A percentile compares a stretch with the other conserved stretches of the same genome.
Evolutionary conservation across 92 coral and sea anemone species (phyloP).

Genomic region (Zoanthus solanderi): DNA sequence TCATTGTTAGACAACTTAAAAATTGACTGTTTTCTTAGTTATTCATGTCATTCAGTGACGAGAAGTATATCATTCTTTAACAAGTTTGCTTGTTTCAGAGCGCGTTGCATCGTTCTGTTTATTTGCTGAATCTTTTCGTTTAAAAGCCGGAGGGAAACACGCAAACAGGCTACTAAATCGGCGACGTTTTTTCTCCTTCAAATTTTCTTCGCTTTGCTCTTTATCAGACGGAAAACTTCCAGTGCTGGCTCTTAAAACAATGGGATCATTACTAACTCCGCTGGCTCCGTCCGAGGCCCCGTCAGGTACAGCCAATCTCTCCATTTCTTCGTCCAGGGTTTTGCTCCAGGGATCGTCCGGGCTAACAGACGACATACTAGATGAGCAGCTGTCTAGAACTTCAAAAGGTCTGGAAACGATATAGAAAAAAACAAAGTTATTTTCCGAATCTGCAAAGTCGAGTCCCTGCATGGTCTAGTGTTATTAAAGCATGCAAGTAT

Average conservation of each 20-base stretch:
- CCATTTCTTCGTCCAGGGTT: slow-evolving; percentile 36
- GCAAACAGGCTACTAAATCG: slow-evolving; percentile 13
- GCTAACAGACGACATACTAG: slow-evolving; percentile 21
- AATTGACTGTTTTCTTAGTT: too few species aligned
- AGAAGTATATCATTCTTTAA: slow-evolving; percentile 5
- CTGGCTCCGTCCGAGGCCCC: slow-evolving; percentile 30
- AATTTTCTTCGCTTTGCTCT: slow-evolving; percentile 1
- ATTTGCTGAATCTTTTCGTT: slow-evolving; percentile 25
- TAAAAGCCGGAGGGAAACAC: slow-evolving; percentile 22
- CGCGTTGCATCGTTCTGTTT: slow-evolving; percentile 3
- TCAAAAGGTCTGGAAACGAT: slow-evolving; percentile 23
- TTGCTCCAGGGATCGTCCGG: slow-evolving; percentile 44
- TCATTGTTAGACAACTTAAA: too few species aligned
- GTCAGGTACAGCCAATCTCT: slow-evolving; percentile 38
- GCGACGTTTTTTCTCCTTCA: slow-evolving; percentile 9
- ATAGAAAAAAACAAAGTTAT: neutral
- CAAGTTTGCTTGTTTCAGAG: slow-evolving; percentile 37
- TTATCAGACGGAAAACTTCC: slow-evolving; percentile 16
- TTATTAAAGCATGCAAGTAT: too few species aligned
- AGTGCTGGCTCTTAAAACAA: slow-evolving; percentile 4
- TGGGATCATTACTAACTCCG: neutral
- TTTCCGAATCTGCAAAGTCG: too few species aligned
- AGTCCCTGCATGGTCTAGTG: too few species aligned
- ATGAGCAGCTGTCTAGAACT: slow-evolving; percentile 31
- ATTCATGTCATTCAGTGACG: too few species aligned